Base-by-base conservation (phyloP, 2,113 vertebrate species). In the Ptilonorhynchus violaceus region DNA sequence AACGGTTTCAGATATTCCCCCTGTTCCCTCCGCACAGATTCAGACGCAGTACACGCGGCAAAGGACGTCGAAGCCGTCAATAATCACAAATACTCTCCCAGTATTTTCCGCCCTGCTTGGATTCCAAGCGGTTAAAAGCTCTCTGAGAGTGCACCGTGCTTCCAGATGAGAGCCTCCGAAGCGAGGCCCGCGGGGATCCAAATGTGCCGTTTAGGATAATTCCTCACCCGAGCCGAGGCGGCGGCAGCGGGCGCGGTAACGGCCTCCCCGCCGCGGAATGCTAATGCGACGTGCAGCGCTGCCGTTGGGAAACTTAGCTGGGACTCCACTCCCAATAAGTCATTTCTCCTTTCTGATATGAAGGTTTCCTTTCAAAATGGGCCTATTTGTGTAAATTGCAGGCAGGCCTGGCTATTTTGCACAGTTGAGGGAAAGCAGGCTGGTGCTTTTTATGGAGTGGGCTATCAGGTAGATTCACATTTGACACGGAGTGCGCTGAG, bases 401-500 rank as follows among this genome's bases (percentile, higher is more conserved):
- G 78, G 52, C 92, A 90, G 42, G 31, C 31, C 55, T 47, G 86
- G 76, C 47, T 82, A 15, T 77, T 95, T 97, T 94, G 87, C 81
- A 78, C 63, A 25, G 58, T 13, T 23, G 78, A 88, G 46, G 80
- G 67, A 93, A 53, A 80, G 67, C 62, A 72, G 58, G 50, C 64
- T 85, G 37, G 55, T 49, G 59, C 42, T 76, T 95, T 97, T 97
- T 98, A 97, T 95, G 89, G 92, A 97, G 86, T 93, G 56, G 92
- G 75, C 95, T 96, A 93, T 97, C 44, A 89, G 93, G 91, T 94
- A 94, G 94, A 95, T 93, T 91, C 80, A 89, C 79, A 95, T 96
- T 97, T 97, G 96, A 97, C 95, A 96, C 19, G 15, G 56, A 95
- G 92, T 85, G 56, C 0, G 59, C 97, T 97, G 93, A 98, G 96